Base-by-base conservation (phyloP, 2,113 vertebrate genomes). In the Seriola dumerili region DNA sequence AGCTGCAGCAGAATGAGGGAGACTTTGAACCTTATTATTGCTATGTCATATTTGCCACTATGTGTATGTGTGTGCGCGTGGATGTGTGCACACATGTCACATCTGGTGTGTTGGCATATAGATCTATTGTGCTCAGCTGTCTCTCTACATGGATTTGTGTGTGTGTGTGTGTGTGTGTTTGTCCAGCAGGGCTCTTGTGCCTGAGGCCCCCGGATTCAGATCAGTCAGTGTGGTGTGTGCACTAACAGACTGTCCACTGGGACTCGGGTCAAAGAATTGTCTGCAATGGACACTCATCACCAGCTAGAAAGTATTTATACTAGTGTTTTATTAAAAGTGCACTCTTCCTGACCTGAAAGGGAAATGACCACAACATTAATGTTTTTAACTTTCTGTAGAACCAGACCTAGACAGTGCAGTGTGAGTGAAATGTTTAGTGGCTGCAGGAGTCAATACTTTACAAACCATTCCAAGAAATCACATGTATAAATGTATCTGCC, bases 71-170 rank as follows among this genome's bases (percentile, higher is more conserved):
- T 25, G 8, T 50, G 23, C 36, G 21, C 38, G 19, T 68, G 21
- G 25, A 1, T 67, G 36, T 29, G n/a, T 69, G 78, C 40, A 38
- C 9, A 1, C 36, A 16, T 29, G 63, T 77, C 84, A 84, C 86
- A 86, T 86, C 68, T 85, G 75, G n/a, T 85, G 58, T 68, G 34
- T 69, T 84, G 88, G 75, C 72, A 62, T 54, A 64, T 42, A 81
- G 64, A 63, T 34, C 54, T 42, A n/a, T 63, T 32, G 67, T 80
- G 59, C 82, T 87, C 89, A 85, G 83, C 84, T 89, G 82, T 84
- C 75, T 63, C 77, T 82, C 32, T 75, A 42, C 46, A 23, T 86
- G 79, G 57, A 40, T 86, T 21, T 76, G 77, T 71, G 38, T 8
- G 59, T 72, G 38, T 8, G 38, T 8, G 1, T 38, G 38, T 8